Evolutionary conservation across 2,113 vertebrate species (phyloP), one percentile per base, ranked within the genome.

Genomic region (Tychaedon coryphoeus): DNA sequence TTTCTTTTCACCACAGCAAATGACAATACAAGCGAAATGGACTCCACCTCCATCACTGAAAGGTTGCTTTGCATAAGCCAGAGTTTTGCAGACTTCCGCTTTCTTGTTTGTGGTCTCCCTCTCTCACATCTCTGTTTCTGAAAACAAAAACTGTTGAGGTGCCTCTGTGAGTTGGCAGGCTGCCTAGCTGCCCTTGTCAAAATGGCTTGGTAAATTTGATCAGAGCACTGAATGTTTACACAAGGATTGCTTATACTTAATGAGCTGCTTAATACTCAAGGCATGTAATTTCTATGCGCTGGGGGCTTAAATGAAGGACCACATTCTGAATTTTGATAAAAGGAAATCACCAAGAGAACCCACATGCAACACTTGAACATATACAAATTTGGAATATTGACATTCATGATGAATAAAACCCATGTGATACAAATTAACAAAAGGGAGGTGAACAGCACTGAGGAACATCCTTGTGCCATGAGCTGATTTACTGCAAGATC

Each of bases 21-120:
- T 8, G 23, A 50, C 12, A 58, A 24, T 3, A 5, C 4, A 36
- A 56, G 19, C 0, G 0, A 64, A 85, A 19, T 26, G n/a, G 34
- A 53, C 51, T 75, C 26, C 10, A 22, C 12, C 18, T 78, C 31
- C 34, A 19, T 9, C 28, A 28, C 40, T 18, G 25, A 26, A 36
- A 62, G 13, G 19, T 5, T 82, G 42, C 33, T 79, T 42, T 75
- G 53, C 5, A 13, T 48, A 73, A 89, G 38, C 5, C 1, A 5
- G 23, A 69, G n/a, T 23, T 72, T 42, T 58, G 45, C 45, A 58
- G 61, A 67, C 29, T 81, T 15, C 1, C 15, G 15, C n/a, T 62
- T 64, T 34, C n/a, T 43, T 36, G 12, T 10, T 8, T 57, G n/a
- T 5, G 0, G 31, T 50, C 83, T 85, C 36, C 31, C n/a, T 29